Conservation (phyloP, 2,888 invertebrate species). For the Cheilosia impressa region DNA sequence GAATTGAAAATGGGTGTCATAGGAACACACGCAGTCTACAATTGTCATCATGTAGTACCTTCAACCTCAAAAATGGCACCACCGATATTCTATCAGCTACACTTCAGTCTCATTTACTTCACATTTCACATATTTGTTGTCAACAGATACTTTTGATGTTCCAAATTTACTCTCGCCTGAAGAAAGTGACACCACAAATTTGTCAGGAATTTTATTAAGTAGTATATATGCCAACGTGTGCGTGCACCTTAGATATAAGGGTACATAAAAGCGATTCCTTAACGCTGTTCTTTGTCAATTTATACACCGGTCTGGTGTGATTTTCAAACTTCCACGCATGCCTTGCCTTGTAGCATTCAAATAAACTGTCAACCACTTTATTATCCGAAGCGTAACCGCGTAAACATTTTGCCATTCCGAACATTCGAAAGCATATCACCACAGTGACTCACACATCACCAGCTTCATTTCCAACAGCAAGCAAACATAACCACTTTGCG, state of each 20-base stretch:
- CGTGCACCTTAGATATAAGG: neutral
- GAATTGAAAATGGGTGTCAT: no score
- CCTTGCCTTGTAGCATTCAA: neutral
- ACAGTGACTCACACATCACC: constrained; percentile 18
- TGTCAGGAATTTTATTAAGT: neutral
- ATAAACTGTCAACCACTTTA: constrained; percentile 11
- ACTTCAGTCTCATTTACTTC: neutral
- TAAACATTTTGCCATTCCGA: constrained; percentile 22
- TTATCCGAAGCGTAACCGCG: neutral
- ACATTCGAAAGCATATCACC: constrained; percentile 19
- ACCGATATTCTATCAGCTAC: neutral
- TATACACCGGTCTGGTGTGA: neutral
- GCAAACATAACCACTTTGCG: constrained; percentile 37
- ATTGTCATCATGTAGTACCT: no score
- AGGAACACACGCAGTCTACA: no score
- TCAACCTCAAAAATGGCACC: neutral
- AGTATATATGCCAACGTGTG: no score
- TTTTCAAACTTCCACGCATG: constrained; percentile 14
- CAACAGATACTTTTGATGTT: neutral
- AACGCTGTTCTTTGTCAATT: neutral
- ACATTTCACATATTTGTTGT: neutral
- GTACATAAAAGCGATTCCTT: neutral
- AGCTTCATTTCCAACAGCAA: constrained; percentile 53
- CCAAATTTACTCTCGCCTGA: neutral
- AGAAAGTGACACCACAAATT: neutral